Evolutionary conservation across 2,888 invertebrate genomes (phyloP).

Genomic region (Euproctis similis): DNA sequence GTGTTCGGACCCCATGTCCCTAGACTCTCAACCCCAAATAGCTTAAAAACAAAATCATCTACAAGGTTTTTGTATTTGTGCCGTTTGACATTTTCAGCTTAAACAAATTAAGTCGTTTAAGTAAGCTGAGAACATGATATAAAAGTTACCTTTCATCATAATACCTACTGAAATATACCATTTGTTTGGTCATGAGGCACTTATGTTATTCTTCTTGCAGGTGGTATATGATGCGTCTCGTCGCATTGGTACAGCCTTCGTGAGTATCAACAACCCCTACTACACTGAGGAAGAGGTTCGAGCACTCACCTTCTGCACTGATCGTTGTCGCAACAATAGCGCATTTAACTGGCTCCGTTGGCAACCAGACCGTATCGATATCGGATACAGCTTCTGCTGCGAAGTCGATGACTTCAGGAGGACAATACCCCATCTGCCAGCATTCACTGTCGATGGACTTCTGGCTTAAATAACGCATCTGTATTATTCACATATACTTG

Average conservation of each 20-base stretch:
- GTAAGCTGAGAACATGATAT: no score
- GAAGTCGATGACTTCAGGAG: constrained; percentile 72
- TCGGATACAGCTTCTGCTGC: constrained; percentile 79
- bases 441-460: constrained; percentile 60
- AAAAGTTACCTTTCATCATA: no score
- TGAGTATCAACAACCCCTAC: constrained; percentile 80
- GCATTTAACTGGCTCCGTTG: constrained; percentile 78
- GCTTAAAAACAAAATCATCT: no score
- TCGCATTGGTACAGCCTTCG: constrained; percentile 73
- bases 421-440: constrained; percentile 69
- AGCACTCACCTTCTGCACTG: constrained; percentile 66
- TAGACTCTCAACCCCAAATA: no score
- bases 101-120: no score
- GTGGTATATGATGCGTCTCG: constrained; percentile 70
- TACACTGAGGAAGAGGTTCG: constrained; percentile 50
- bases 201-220: no score
- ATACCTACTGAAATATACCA: no score
- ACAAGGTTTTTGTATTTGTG: no score
- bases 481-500: no score
- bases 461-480: constrained; percentile 35
- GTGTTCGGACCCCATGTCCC: no score
- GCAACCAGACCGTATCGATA: constrained; percentile 61
- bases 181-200: no score
- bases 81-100: no score
- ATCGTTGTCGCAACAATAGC: constrained; percentile 70